Conservation (phyloP, 2,113 vertebrate species). For the Gasterosteus nipponicus region DNA sequence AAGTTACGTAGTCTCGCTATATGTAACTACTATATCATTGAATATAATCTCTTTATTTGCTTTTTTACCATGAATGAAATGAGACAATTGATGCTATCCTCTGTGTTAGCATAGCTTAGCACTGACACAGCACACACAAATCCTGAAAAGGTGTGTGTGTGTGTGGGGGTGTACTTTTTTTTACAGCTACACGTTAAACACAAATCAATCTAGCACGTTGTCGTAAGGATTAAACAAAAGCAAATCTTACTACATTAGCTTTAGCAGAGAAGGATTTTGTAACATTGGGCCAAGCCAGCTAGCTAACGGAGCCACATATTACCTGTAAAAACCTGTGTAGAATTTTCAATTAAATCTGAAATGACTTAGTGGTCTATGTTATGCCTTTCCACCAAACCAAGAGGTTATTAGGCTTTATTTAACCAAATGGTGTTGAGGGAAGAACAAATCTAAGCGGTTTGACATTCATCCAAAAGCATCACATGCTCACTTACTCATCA, state of each 20-base stretch:
- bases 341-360: background rate
- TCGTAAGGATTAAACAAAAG: background rate
- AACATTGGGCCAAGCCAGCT: background rate
- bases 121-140: no score
- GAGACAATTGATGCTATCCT: background rate
- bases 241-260: background rate
- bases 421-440: background rate
- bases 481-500: conserved; percentile 48
- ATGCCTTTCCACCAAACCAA: background rate
- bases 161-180: background rate
- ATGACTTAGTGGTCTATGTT: background rate
- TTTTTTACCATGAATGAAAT: background rate
- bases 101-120: conserved; percentile 5
- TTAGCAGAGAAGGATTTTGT: background rate
- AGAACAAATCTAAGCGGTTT: conserved; percentile 41
- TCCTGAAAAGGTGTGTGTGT: background rate
- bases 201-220: background rate
- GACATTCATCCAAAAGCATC: conserved; percentile 24
- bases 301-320: background rate
- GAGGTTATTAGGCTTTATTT: background rate
- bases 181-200: background rate
- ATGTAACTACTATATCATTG: background rate
- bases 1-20: background rate
- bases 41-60: background rate
- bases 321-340: background rate